phyloP scores from a whole-genome alignment of 2,888 invertebrate species.

The Agonopterix subpropinquella region DNA sequence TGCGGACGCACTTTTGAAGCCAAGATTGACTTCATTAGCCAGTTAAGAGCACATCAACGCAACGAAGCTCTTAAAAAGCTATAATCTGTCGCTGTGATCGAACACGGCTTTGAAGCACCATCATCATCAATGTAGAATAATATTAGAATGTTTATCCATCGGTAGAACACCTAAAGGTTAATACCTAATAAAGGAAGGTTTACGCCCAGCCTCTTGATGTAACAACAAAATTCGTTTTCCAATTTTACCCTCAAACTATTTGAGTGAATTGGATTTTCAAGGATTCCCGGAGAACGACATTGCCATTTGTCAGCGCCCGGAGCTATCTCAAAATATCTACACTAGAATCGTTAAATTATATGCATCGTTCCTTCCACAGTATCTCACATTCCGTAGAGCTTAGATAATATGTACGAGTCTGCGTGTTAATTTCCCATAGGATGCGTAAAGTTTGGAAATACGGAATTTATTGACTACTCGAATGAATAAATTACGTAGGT shows the following conservation, averaged over 20 bases:
- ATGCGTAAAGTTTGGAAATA: background rate
- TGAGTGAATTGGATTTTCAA: conserved; percentile 39
- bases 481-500: too few relatives aligned
- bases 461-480: background rate
- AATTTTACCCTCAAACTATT: conserved; percentile 22
- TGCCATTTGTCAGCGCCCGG: conserved; percentile 36
- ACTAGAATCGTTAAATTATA: conserved; percentile 24
- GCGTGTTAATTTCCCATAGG: conserved; percentile 8
- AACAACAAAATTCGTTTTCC: background rate
- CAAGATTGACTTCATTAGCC: too few relatives aligned
- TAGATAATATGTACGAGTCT: conserved; percentile 3
- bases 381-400: conserved; percentile 2
- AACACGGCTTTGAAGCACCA: too few relatives aligned
- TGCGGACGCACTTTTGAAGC: too few relatives aligned
- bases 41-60: too few relatives aligned
- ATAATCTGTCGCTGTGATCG: too few relatives aligned
- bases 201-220: too few relatives aligned
- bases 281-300: conserved; percentile 24
- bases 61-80: too few relatives aligned
- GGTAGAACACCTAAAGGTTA: too few relatives aligned
- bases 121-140: too few relatives aligned
- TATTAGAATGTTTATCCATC: too few relatives aligned
- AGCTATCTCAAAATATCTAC: conserved; percentile 23
- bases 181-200: too few relatives aligned
- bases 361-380: conserved; percentile 14